Evolutionary conservation across 1,140 invertebrate genomes (phyloP).

Genomic region (Mactra quadrangularis): DNA sequence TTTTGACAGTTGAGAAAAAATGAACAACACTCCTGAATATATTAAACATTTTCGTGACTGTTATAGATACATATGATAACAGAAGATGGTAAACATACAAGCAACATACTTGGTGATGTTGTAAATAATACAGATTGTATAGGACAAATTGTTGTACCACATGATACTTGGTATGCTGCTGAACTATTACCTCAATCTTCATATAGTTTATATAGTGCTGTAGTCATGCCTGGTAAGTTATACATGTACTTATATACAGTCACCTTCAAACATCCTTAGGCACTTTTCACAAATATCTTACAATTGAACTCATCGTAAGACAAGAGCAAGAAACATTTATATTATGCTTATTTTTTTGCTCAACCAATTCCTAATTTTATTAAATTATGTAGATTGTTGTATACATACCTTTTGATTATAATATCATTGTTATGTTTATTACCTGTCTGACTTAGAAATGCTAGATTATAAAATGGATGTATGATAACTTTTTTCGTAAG

Average conservation of each 20-base stretch:
- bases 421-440: no score
- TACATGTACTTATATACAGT: no score
- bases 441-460: no score
- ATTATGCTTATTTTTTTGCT: no score
- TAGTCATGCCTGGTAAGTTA: slow-evolving; percentile 63
- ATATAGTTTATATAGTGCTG: slow-evolving; percentile 58
- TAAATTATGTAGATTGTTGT: not conserved
- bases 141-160: slow-evolving; percentile 55
- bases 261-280: not conserved
- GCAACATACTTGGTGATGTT: slow-evolving; percentile 50
- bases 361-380: not conserved
- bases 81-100: slow-evolving; percentile 39
- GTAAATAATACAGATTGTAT: slow-evolving; percentile 33
- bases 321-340: no score
- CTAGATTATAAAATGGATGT: no score
- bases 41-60: no score
- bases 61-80: slow-evolving; percentile 59
- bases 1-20: no score
- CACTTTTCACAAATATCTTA: not conserved
- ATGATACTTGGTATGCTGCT: slow-evolving; percentile 65
- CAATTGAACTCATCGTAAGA: no score
- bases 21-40: no score
- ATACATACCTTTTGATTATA: no score
- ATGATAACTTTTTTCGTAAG: no score
- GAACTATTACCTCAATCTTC: slow-evolving; percentile 20